Conservation (phyloP, 2,113 vertebrate species). For the Elephas maximus region DNA sequence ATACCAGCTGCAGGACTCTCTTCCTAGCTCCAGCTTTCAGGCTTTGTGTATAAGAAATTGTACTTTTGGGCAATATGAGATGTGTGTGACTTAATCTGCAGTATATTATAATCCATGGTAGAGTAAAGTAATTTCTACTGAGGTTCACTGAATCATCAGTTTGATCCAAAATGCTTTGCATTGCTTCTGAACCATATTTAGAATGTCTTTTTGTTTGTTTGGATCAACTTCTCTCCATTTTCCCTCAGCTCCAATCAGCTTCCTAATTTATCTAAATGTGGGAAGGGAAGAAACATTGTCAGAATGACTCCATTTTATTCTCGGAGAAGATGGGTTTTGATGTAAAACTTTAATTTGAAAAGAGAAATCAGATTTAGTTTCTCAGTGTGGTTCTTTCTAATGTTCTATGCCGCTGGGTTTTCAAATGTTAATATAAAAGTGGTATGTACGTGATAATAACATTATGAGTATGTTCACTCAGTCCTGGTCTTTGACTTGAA, state of each 20-base stretch:
- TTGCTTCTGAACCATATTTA: slow-evolving; percentile 7
- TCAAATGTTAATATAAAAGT: slow-evolving; percentile 46
- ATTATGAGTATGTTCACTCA: neutral
- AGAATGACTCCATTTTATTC: slow-evolving; percentile 57
- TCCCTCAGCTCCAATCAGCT: slow-evolving; percentile 27
- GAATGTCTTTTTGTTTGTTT: slow-evolving; percentile 66
- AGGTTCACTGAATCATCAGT: neutral
- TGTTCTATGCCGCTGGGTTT: slow-evolving; percentile 45
- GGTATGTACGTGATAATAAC: neutral
- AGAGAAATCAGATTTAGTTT: slow-evolving; percentile 52
- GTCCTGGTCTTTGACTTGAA: neutral
- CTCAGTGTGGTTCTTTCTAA: slow-evolving; percentile 68
- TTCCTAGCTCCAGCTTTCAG: neutral
- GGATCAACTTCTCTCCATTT: slow-evolving; percentile 61
- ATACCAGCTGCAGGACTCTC: neutral
- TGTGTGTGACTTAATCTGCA: neutral
- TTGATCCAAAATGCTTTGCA: slow-evolving; percentile 26
- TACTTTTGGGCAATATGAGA: neutral
- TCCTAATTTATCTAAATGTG: slow-evolving; percentile 65
- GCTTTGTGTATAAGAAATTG: neutral
- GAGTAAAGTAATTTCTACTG: slow-evolving; percentile 34
- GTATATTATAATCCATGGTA: neutral
- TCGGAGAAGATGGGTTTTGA: slow-evolving; percentile 56
- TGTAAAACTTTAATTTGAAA: slow-evolving; percentile 76
- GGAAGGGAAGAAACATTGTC: slow-evolving; percentile 58